A percentile compares a stretch with the other conserved stretches of the same genome.
These are phyloP conservation scores for Apostichopus californicus DNA, from an alignment of 35 echinoderm and acorn worm genomes.

Conservation along the genomic window DNA sequence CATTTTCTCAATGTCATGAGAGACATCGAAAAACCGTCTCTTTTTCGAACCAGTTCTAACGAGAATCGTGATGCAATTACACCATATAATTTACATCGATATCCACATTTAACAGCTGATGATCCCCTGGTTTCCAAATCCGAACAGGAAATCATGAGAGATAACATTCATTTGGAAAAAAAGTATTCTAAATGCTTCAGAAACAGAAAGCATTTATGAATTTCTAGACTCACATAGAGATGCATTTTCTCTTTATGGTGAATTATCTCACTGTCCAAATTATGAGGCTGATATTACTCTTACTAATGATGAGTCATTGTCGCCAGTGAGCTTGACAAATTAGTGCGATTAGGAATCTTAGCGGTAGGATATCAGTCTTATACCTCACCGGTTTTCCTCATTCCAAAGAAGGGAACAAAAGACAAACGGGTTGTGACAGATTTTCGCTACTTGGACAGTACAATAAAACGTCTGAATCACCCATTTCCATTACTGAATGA, in stretches of 20 bases:
- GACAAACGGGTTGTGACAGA: slow-evolving; percentile 46
- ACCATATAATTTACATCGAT: no score
- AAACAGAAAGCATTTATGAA: no score
- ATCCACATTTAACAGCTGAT: no score
- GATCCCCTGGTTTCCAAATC: no score
- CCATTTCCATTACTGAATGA: slow-evolving; percentile 65
- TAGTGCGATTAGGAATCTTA: slow-evolving; percentile 64
- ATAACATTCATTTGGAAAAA: no score
- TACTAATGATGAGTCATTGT: slow-evolving; percentile 14
- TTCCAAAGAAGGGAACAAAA: slow-evolving; percentile 8
- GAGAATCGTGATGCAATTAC: no score
- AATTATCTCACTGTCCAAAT: slow-evolving; percentile 35
- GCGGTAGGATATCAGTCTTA: slow-evolving; percentile 58
- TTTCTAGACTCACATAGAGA: no score
- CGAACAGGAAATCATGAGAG: no score
- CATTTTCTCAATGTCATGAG: no score
- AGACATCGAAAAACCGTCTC: no score
- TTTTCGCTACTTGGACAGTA: slow-evolving; percentile 32
- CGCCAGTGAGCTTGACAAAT: slow-evolving; percentile 42
- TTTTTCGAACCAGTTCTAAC: no score
- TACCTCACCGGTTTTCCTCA: slow-evolving; percentile 32
- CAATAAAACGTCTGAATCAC: slow-evolving; percentile 55
- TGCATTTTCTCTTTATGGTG: slow-evolving; percentile 22
- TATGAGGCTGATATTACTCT: slow-evolving; percentile 31
- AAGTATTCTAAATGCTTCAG: no score